Conservation (phyloP, 2,113 vertebrate species). For the Corythornis cristatus region DNA sequence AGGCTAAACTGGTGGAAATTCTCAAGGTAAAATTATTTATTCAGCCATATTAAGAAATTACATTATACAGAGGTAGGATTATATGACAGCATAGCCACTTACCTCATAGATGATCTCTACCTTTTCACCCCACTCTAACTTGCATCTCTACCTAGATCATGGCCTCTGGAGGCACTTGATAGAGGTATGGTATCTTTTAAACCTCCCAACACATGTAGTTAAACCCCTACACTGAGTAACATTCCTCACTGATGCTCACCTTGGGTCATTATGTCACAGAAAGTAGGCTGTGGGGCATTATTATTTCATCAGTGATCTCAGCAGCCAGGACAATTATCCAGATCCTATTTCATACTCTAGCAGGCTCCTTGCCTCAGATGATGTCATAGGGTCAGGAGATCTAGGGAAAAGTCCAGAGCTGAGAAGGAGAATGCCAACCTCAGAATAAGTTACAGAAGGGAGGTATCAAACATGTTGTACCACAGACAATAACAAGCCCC, state of each 20-base stretch:
- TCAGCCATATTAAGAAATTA: neutral
- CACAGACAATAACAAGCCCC: neutral
- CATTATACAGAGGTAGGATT: neutral
- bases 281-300: neutral
- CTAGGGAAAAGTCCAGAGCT: neutral
- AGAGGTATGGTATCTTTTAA: neutral
- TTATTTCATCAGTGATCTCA: neutral
- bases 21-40: neutral
- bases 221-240: neutral
- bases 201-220: neutral
- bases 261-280: neutral
- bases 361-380: neutral
- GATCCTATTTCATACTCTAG: constrained; percentile 2
- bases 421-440: neutral
- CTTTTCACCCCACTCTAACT: neutral
- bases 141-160: neutral
- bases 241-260: neutral
- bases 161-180: neutral
- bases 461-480: fast-evolving
- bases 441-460: neutral
- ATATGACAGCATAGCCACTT: neutral
- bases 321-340: neutral
- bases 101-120: neutral
- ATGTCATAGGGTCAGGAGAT: neutral
- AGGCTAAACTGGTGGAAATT: neutral